Evolutionary conservation across 2,888 invertebrate genomes (phyloP).

Genomic region (Pachycephus smyrnensis): DNA sequence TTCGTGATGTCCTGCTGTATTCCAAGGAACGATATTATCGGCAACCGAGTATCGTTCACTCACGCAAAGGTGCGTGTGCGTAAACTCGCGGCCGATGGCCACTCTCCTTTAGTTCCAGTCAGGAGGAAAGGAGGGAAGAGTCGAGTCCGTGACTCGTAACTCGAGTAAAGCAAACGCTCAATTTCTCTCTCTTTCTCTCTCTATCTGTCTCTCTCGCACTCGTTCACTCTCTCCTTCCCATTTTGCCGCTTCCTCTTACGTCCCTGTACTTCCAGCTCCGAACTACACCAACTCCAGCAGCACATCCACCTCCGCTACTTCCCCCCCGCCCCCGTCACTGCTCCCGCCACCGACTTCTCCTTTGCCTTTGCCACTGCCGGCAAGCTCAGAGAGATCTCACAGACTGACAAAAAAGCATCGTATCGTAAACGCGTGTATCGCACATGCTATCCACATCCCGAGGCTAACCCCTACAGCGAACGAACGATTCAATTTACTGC

Average conservation of each 20-base stretch:
- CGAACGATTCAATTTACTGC: slow-evolving; percentile 33
- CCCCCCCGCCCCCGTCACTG: no score
- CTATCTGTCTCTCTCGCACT: not conserved
- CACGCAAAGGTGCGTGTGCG: not conserved
- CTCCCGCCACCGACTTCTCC: not conserved
- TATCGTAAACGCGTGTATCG: slow-evolving; percentile 61
- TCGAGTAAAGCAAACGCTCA: not conserved
- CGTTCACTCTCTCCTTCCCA: not conserved
- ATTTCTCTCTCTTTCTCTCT: not conserved
- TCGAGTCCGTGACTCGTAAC: not conserved
- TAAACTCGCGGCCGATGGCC: not conserved
- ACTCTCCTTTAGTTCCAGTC: not conserved
- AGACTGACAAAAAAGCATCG: slow-evolving; percentile 59
- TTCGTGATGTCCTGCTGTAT: not conserved
- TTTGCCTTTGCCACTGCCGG: not conserved
- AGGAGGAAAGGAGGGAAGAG: not conserved
- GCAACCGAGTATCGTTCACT: not conserved
- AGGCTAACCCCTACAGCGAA: slow-evolving; percentile 4
- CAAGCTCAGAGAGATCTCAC: slow-evolving; percentile 58
- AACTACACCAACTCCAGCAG: no score
- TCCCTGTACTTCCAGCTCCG: not conserved
- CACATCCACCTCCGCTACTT: no score
- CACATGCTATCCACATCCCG: slow-evolving; percentile 54
- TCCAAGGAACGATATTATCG: not conserved
- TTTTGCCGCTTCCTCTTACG: not conserved